Conservation (phyloP, 2,113 vertebrate species). For the Seriola rivoliana region DNA sequence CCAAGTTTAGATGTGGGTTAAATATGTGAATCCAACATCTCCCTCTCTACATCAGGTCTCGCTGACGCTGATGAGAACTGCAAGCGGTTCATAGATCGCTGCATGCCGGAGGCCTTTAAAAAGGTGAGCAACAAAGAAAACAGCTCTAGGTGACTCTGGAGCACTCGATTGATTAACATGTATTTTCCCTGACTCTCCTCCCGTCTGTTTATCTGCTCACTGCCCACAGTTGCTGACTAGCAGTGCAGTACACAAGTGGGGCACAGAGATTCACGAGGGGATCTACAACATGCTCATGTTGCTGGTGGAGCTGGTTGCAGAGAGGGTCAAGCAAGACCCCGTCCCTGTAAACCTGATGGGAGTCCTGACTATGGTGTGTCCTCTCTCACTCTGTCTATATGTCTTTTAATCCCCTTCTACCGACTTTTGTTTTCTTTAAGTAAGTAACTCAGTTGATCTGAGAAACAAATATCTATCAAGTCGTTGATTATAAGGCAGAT, state of each 20-base stretch:
- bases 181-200: constrained; percentile 14
- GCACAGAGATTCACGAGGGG: constrained; percentile 98
- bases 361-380: constrained; percentile 94
- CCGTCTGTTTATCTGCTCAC: constrained; percentile 1
- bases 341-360: constrained; percentile 92
- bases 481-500: neutral
- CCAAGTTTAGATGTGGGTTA: neutral
- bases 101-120: constrained; percentile 99
- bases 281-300: constrained; percentile 99
- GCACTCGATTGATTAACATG: neutral
- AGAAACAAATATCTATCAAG: neutral
- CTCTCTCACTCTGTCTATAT: constrained; percentile 2
- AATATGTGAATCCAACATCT: constrained; percentile 24
- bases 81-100: constrained; percentile 96
- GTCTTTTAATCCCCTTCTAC: neutral
- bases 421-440: neutral
- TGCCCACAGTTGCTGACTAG: constrained; percentile 91
- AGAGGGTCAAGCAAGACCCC: constrained; percentile 96
- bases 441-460: neutral
- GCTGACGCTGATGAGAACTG: constrained; percentile 98
- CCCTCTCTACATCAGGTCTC: constrained; percentile 86
- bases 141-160: neutral
- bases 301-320: constrained; percentile 95
- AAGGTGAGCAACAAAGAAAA: constrained; percentile 86
- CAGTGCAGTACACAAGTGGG: constrained; percentile 99